Conservation (phyloP, 2,113 vertebrate genomes). For the Penelope pileata region DNA sequence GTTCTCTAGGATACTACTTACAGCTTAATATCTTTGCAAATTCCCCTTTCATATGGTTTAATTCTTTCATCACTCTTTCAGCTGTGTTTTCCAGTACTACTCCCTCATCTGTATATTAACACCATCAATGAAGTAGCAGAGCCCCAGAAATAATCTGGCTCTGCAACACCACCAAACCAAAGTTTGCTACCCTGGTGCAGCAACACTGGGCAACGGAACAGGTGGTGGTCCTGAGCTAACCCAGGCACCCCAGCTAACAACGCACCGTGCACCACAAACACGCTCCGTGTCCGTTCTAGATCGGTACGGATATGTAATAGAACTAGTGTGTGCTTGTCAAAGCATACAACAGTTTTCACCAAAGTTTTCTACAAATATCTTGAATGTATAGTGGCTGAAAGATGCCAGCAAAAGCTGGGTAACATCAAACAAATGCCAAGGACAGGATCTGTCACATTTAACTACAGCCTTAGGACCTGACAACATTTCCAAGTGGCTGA, state of each 20-base stretch:
- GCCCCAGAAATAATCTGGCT: not conserved
- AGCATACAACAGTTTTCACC: not conserved
- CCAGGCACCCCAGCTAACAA: not conserved
- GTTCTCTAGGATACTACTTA: not conserved
- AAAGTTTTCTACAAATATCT: not conserved
- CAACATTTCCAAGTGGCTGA: not conserved
- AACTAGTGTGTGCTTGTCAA: not conserved
- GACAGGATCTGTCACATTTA: not conserved
- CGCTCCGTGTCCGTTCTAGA: not conserved
- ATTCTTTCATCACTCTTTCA: not conserved
- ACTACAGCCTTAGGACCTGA: not conserved
- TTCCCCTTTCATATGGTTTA: not conserved
- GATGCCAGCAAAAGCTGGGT: not conserved
- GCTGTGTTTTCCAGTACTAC: not conserved
- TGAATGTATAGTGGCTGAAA: not conserved
- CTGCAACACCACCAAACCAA: not conserved
- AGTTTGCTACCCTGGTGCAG: rapidly evolving
- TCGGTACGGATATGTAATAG: rapidly evolving
- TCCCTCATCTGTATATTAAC: not conserved
- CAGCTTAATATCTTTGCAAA: not conserved
- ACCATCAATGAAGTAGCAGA: not conserved
- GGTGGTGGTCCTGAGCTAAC: rapidly evolving
- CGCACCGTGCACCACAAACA: no score
- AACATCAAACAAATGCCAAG: not conserved
- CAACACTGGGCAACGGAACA: rapidly evolving